Conservation (phyloP, 1,140 invertebrate genomes). For the Schlechtendalia chinensis region DNA sequence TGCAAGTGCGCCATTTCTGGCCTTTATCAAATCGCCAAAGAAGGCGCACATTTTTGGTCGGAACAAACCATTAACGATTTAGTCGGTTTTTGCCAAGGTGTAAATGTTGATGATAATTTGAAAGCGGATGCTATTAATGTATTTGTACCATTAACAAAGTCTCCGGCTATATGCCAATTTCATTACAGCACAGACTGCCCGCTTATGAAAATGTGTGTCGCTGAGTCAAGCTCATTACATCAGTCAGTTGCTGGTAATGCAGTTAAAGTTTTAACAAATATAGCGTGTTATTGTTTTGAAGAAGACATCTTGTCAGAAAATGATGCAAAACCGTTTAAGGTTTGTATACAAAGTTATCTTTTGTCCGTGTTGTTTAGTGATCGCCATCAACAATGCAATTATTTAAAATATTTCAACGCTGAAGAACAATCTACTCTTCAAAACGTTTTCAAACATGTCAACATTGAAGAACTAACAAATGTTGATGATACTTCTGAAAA, state of each 20-base stretch:
- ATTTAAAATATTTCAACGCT: not conserved
- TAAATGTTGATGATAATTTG: slow-evolving; percentile 54
- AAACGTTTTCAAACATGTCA: not conserved
- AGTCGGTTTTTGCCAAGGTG: not conserved
- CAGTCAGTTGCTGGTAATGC: slow-evolving; percentile 67
- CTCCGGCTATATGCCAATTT: slow-evolving; percentile 61
- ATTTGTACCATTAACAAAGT: slow-evolving; percentile 58
- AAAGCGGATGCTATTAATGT: slow-evolving; percentile 58
- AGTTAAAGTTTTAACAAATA: slow-evolving; percentile 66
- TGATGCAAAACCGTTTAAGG: not conserved
- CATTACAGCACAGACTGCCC: slow-evolving; percentile 59
- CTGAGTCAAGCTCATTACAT: slow-evolving; percentile 64
- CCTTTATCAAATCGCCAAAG: slow-evolving; percentile 71
- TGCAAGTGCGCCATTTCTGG: slow-evolving; percentile 73
- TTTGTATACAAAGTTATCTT: slow-evolving; percentile 41
- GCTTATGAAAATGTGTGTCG: slow-evolving; percentile 60
- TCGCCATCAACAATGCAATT: not conserved
- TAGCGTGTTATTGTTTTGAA: slow-evolving; percentile 66
- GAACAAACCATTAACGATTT: slow-evolving; percentile 66
- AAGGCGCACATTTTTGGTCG: slow-evolving; percentile 80
- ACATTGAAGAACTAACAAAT: slow-evolving; percentile 12
- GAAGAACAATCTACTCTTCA: not conserved
- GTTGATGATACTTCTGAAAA: not conserved
- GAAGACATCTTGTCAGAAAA: slow-evolving; percentile 30
- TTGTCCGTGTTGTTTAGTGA: not conserved